Base-by-base conservation (phyloP, 2,888 invertebrate species). In the Tachina lurida region DNA sequence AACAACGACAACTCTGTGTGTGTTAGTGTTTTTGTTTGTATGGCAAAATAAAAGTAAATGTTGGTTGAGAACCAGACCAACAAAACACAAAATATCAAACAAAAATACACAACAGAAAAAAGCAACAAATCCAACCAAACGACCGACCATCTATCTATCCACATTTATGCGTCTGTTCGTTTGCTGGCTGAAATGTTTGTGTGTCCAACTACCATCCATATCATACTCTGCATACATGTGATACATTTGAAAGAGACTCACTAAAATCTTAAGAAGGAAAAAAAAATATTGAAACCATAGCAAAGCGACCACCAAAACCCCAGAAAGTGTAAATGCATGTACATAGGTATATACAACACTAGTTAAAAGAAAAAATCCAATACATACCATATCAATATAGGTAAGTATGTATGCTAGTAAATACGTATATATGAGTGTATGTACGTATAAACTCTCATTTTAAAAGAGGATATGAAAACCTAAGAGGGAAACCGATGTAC, bases 61-160 rank as follows among this genome's bases (percentile, higher is more conserved):
- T 65, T 74, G 85, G 77, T 80, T 84, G 76, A 82, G 86, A 80
- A 85, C 84, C 80, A 86, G 81, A 80, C 78, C 84, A 87, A 60
- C 52, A 84, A 82, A 84, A 84, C 52, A 54, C 77, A 84, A 67
- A 60, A 77, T 67, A 82, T 63, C n/a, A 63, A 79, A 80, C 56
- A 73, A 56, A 63, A 71, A 65, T 43, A 81, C 31, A 75, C 73
- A 67, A 62, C 63, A 43, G 52, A 67, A 67, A 84, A 63, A 49
- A 68, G 49, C 43, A 74, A 75, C 60, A 86, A 83, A 86, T 73
- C 68, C 79, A 86, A 83, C 86, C 76, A 83, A 86, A 76, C 83
- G 79, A 79, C 82, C 85, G 75, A 71, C 73, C 52, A 82, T 75
- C 56, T 76, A 78, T 75, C 73, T 58, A 82, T 75, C 52, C 76